Base-by-base conservation (phyloP, 2,113 vertebrate species). In the mouse (Mus musculus) region DNA sequence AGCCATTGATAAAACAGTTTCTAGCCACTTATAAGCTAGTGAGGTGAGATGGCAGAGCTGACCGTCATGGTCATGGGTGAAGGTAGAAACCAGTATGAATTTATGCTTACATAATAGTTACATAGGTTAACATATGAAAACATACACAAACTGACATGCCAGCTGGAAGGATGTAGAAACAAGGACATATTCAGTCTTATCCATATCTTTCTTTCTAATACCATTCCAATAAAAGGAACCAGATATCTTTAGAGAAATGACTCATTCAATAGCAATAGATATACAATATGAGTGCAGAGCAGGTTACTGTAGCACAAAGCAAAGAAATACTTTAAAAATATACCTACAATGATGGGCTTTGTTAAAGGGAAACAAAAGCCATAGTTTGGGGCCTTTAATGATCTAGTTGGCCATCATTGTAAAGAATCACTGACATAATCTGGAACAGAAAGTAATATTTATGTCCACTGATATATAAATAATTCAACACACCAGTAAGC, bases 141-240 rank as follows among this genome's bases (percentile, higher is more conserved):
- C 13, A 36, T 46, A 28, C 46, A 73, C 4, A 13, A 28, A 54
- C 26, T 78, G n/a, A 20, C 89, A 24, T 72, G 24, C 72, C 56
- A 61, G 14, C 67, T 39, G 7, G 86, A 89, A 86, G 49, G 52
- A 33, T 63, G 49, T 59, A 72, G 72, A 87, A 73, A 54, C 28
- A 92, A 75, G 63, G 39, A 71, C 11, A 86, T 28, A 73, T 19
- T 2, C 24, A 12, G 39, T 5, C 75, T 56, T 46, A 46, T 7
- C 3, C 14, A 63, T 36, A 52, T 65, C 59, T 72, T 76, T 65
- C 65, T 72, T 76, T 90, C 73, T 87, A 89, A 73, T 42, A 24
- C 80, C 82, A 52, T 84, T 89, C 26, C n/a, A 86, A 30, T 89
- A 61, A 91, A 93, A 88, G 36, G 77, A 85, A 88, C 22, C 36